Percentiles rank a stretch among this genome's conserved stretches.
phyloP scores from a whole-genome alignment of 2,797 vertebrate genomes.

The Salarias fasciatus region DNA sequence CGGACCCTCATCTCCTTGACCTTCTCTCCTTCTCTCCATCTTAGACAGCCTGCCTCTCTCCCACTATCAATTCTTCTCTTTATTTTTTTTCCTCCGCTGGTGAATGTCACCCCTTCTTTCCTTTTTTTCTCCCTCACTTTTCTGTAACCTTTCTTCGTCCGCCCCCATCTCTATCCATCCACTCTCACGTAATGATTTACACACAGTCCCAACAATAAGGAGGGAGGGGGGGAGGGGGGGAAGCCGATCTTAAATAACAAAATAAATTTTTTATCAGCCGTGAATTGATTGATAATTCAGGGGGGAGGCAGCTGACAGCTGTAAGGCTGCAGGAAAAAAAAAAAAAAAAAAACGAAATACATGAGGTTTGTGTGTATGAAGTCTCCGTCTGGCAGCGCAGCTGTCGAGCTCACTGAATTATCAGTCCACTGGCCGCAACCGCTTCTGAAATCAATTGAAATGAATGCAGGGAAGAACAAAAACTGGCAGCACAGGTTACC shows the following conservation, averaged over 20 bases:
- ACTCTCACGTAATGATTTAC: conserved; percentile 58
- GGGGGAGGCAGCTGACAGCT: conserved; percentile 52
- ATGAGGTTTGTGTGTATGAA: conserved; percentile 18
- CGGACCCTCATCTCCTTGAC: conserved; percentile 66
- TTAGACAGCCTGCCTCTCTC: conserved; percentile 50
- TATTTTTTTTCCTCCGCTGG: conserved; percentile 33
- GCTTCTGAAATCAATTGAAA: conserved; percentile 50
- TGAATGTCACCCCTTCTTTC: conserved; percentile 61
- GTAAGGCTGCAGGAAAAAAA: conserved; percentile 20
- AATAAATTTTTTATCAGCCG: conserved; percentile 66
- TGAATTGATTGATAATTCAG: conserved; percentile 69
- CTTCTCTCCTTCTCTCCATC: conserved; percentile 58
- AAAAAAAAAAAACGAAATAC: conserved; percentile 25
- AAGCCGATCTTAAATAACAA: conserved; percentile 60
- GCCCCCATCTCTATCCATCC: conserved; percentile 22
- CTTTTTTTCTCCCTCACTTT: conserved; percentile 25
- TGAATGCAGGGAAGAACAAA: conserved; percentile 28
- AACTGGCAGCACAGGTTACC: conserved; percentile 17
- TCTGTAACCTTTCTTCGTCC: conserved; percentile 31
- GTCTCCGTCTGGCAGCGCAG: conserved; percentile 42
- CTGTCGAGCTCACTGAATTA: conserved; percentile 56
- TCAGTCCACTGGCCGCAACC: conserved; percentile 30
- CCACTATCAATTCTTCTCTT: conserved; percentile 62
- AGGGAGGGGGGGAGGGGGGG: neutral
- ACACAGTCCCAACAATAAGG: conserved; percentile 42